phyloP scores from a whole-genome alignment of 1,140 invertebrate species.

The Potamilus streckersoni region DNA sequence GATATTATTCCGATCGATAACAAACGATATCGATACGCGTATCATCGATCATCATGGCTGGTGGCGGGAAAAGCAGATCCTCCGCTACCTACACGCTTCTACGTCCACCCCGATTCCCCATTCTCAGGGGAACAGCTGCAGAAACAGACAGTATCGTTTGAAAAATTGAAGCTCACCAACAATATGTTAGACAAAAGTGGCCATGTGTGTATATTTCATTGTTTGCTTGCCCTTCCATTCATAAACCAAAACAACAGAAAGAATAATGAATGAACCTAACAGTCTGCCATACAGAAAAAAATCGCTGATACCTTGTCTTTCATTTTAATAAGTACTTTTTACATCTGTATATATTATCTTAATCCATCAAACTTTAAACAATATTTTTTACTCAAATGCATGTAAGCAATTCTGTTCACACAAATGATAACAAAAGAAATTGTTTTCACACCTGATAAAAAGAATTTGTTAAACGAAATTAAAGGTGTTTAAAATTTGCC shows the following conservation, averaged over 20 bases:
- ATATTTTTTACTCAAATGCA: too few relatives aligned
- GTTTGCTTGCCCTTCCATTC: neutral
- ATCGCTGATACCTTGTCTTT: too few relatives aligned
- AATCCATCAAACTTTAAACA: too few relatives aligned
- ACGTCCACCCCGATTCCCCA: slow-evolving; percentile 97
- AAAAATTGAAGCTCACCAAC: slow-evolving; percentile 99
- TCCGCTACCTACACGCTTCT: slow-evolving; percentile 84
- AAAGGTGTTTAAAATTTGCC: too few relatives aligned
- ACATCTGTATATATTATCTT: too few relatives aligned
- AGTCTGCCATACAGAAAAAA: too few relatives aligned
- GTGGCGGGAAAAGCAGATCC: slow-evolving; percentile 99
- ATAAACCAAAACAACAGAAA: neutral
- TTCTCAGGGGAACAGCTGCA: slow-evolving; percentile 95
- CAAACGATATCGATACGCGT: slow-evolving; percentile 98
- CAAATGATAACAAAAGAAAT: too few relatives aligned
- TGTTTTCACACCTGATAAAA: too few relatives aligned
- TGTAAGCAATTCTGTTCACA: too few relatives aligned
- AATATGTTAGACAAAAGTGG: slow-evolving; percentile 99
- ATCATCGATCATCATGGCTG: slow-evolving; percentile 97
- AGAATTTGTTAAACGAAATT: too few relatives aligned
- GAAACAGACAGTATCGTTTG: slow-evolving; percentile 98
- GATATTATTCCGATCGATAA: slow-evolving; percentile 98
- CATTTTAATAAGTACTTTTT: too few relatives aligned
- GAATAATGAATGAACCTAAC: too few relatives aligned
- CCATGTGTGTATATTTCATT: slow-evolving; percentile 80